Conservation (phyloP, 2,113 vertebrate genomes). For the Cyphomyrus plagiostoma region DNA sequence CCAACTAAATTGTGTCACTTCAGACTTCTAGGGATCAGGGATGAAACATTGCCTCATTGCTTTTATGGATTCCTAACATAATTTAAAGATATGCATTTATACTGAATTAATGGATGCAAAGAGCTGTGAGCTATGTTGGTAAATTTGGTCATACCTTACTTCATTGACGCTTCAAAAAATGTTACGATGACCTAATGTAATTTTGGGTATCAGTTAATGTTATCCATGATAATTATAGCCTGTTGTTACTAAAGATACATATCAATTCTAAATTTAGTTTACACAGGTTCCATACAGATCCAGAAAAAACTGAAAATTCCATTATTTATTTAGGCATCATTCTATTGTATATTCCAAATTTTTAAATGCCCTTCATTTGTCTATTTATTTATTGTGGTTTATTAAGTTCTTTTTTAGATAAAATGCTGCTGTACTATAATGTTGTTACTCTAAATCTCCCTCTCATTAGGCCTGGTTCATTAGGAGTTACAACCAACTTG, state of each 20-base stretch:
- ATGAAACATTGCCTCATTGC: not conserved
- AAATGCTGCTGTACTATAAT: not conserved
- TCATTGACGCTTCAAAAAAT: not conserved
- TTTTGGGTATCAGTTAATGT: no score
- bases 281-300: no score
- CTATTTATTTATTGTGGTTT: no score
- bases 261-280: no score
- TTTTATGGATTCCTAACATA: not conserved
- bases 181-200: not conserved
- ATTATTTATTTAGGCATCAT: no score
- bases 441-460: not conserved
- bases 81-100: not conserved
- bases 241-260: no score
- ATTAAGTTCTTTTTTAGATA: no score
- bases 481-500: slow-evolving; percentile 14
- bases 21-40: no score
- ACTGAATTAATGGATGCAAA: not conserved
- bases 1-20: not conserved
- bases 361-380: no score
- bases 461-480: slow-evolving; percentile 20
- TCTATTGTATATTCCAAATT: no score
- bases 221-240: no score
- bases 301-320: no score
- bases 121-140: not conserved
- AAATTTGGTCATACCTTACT: not conserved